These are phyloP conservation scores for Lineus longissimus DNA, from an alignment of 1,140 invertebrate genomes.

Conservation along the genomic window DNA sequence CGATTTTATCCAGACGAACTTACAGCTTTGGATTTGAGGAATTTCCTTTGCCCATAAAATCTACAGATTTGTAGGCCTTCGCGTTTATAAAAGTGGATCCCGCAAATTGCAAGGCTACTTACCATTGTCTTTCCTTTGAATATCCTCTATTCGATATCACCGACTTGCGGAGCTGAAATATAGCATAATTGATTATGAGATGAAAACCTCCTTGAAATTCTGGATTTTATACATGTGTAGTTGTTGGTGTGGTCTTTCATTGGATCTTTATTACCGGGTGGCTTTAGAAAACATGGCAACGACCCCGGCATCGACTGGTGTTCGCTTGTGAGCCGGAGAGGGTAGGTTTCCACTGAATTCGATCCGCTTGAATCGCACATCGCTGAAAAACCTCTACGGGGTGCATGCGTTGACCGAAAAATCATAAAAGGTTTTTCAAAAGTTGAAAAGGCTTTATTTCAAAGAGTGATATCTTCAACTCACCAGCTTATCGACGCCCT, in stretches of 20 bases:
- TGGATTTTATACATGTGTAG: background rate
- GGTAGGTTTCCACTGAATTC: background rate
- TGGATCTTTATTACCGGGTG: background rate
- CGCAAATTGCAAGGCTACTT: background rate
- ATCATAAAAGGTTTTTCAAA: no score
- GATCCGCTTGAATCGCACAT: no score
- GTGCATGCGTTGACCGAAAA: no score
- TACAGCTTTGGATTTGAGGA: no score
- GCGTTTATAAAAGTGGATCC: no score
- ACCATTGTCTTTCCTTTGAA: background rate
- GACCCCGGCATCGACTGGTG: background rate
- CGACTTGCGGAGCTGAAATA: background rate
- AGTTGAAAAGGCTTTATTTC: no score
- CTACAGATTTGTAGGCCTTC: no score
- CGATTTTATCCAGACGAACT: no score
- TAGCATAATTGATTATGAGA: background rate
- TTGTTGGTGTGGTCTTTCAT: background rate
- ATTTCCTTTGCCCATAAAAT: background rate
- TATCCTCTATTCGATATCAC: background rate
- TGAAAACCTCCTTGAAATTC: background rate
- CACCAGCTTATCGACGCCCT: no score
- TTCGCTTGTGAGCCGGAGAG: background rate
- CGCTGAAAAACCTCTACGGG: no score
- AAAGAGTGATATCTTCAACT: no score
- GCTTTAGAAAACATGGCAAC: background rate